Evolutionary conservation across 2,888 invertebrate genomes (phyloP), one percentile per base, ranked within the genome.

Genomic region (Lumbricus terrestris): DNA sequence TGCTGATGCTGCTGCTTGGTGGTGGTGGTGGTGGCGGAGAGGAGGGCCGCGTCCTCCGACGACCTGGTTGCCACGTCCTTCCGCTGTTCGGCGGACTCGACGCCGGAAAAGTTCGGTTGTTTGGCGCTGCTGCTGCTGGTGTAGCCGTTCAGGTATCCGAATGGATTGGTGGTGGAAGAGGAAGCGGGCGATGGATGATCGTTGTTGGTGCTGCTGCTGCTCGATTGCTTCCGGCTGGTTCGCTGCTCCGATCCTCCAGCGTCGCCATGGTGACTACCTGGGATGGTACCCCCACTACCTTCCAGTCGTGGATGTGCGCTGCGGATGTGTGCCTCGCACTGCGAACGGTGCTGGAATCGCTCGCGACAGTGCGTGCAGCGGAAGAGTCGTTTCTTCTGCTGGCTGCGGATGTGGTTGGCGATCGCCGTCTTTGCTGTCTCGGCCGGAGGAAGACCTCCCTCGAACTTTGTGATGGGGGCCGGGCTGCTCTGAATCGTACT

Each of bases 331-430:
- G 92, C 92, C 91, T 94, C 93, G 91, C 94, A 94, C 88, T 92
- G 92, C 34, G 93, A 90, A n/a, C 93, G 92, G 29, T 93, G 92
- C n/a, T 93, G 92, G 92, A 94, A 94, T 40, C 93, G 93, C 29
- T 93, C 92, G 69, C 93, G 93, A 92, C 94, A 94, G 47, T 93
- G 93, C n/a, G 93, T 93, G 92, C 93, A 95, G 92, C 93, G 93
- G 92, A 93, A 94, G 69, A 92, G 92, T 91, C 93, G 94, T 20
- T 88, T 88, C 93, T 98, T 89, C 88, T 91, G 91, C 85, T 92
- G 91, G 42, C 90, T 92, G 29, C 88, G 90, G 37, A 92, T 90
- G 90, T 92, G 91, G 54, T 92, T 92, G 89, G 92, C 92, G 34
- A 92, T 92, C n/a, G 92, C 92, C 23, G 90, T 85, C 90, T 91